Conservation (phyloP, 2,113 vertebrate species). For the Anas platyrhynchos region DNA sequence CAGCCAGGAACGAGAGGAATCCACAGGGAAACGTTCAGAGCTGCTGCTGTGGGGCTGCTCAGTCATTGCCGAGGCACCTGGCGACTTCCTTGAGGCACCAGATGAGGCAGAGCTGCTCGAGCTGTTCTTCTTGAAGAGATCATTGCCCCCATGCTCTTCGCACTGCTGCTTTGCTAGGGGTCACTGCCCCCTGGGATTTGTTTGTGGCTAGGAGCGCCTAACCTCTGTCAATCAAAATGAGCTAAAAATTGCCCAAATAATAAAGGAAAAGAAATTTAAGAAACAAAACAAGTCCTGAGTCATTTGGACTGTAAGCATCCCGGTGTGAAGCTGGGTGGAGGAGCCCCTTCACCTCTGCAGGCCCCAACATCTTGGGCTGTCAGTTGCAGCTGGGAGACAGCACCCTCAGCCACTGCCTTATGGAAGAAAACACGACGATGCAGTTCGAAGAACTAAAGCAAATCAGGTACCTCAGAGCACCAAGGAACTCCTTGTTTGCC, state of each 20-base stretch:
- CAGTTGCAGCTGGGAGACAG: not conserved
- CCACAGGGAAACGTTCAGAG: not conserved
- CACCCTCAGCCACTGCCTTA: rapidly evolving
- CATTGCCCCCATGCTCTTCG: not conserved
- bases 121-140: not conserved
- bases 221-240: not conserved
- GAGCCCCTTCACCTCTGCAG: rapidly evolving
- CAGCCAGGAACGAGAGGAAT: not conserved
- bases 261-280: not conserved
- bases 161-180: not conserved
- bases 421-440: not conserved
- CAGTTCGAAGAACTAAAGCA: not conserved
- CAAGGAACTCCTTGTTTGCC: not conserved
- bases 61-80: slow-evolving; percentile 1
- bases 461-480: not conserved
- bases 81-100: not conserved
- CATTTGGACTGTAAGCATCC: not conserved
- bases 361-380: not conserved
- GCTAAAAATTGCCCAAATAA: not conserved
- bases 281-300: not conserved
- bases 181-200: not conserved
- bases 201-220: not conserved
- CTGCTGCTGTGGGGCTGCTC: not conserved
- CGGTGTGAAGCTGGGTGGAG: not conserved
- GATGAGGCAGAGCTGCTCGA: not conserved